A percentile compares a stretch with the other conserved stretches of the same genome.
phyloP scores from a whole-genome alignment of 2,113 vertebrate genomes.

The Pygoscelis antarcticus region DNA sequence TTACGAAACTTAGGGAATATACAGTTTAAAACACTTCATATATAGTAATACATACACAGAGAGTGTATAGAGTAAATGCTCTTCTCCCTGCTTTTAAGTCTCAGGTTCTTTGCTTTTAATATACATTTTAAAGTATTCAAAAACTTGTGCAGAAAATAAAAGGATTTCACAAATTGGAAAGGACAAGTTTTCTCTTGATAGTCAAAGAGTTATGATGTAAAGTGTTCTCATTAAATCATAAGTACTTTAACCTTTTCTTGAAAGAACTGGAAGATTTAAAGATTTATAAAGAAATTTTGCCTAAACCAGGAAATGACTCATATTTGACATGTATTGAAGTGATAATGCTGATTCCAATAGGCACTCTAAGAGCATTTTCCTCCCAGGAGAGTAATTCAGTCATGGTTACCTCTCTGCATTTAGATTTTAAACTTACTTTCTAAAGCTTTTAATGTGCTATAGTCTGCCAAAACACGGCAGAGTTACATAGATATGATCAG shows the following conservation, averaged over 20 bases:
- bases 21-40: not conserved
- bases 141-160: conserved; percentile 63
- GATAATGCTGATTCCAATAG: conserved; percentile 85
- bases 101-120: conserved; percentile 24
- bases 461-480: conserved; percentile 70
- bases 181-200: conserved; percentile 80
- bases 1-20: not conserved
- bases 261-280: conserved; percentile 82
- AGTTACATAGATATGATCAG: conserved; percentile 60
- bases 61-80: not conserved
- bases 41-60: not conserved
- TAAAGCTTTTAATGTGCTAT: conserved; percentile 73
- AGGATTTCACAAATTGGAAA: conserved; percentile 73
- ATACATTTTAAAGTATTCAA: conserved; percentile 3
- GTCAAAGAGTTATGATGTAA: conserved; percentile 79
- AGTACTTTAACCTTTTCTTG: conserved; percentile 81
- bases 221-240: conserved; percentile 77
- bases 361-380: conserved; percentile 78
- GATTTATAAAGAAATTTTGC: conserved; percentile 85
- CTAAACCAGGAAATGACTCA: conserved; percentile 80
- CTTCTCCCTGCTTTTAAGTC: not conserved
- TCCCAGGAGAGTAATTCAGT: conserved; percentile 79
- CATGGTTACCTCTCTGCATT: conserved; percentile 73
- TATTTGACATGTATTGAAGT: conserved; percentile 82
- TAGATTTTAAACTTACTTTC: conserved; percentile 77